Percentiles rank a stretch among this genome's conserved stretches.
These are phyloP conservation scores for Meganola albula DNA, from an alignment of 2,888 invertebrate genomes.

Conservation along the genomic window DNA sequence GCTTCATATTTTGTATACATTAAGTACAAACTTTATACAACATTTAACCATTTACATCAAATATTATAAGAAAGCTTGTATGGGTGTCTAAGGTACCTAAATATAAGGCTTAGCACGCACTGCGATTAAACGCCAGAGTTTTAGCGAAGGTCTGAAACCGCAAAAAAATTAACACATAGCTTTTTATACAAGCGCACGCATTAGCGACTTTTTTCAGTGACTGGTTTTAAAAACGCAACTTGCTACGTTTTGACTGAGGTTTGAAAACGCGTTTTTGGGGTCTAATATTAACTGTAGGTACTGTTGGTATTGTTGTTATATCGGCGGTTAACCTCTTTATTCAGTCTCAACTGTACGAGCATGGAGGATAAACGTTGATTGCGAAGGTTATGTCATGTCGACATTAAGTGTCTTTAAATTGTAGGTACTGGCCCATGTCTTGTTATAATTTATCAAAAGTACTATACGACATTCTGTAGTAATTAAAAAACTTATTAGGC, in stretches of 20 bases:
- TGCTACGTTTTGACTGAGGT: constrained; percentile 2
- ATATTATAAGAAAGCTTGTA: too few relatives aligned
- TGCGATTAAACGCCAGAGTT: not conserved
- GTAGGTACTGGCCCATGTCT: too few relatives aligned
- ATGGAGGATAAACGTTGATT: constrained; percentile 1
- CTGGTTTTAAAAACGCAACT: constrained; percentile 6
- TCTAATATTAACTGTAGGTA: not conserved
- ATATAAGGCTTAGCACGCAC: not conserved
- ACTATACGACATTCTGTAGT: constrained; percentile 1
- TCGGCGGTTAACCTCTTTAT: constrained; percentile 3
- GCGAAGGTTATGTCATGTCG: constrained; percentile 1
- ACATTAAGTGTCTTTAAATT: too few relatives aligned
- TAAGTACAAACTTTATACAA: too few relatives aligned
- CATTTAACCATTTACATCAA: too few relatives aligned
- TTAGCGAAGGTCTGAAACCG: not conserved
- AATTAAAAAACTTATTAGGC: not conserved
- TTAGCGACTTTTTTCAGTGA: constrained; percentile 3
- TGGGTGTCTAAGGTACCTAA: too few relatives aligned
- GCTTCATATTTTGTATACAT: too few relatives aligned
- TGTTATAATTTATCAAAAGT: constrained; percentile 1
- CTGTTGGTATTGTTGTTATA: not conserved
- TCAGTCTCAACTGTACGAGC: constrained; percentile 2
- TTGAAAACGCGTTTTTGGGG: not conserved
- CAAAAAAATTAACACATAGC: constrained; percentile 16
- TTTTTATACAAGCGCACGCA: constrained; percentile 6